Evolutionary conservation across 2,797 vertebrate species (phyloP).

Genomic region (Oreonectes daqikongensis): DNA sequence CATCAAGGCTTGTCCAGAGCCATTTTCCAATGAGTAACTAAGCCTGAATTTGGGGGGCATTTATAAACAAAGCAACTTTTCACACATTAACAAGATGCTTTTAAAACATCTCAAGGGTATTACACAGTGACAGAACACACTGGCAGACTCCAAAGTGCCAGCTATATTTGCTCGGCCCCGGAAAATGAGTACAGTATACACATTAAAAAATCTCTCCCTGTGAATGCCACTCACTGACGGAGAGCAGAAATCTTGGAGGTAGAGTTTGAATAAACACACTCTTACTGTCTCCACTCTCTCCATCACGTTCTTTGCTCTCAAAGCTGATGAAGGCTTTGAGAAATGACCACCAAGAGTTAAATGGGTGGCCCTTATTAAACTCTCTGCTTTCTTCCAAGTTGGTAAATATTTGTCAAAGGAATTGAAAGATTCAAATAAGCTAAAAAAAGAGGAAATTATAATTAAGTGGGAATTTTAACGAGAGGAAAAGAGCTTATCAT

Average conservation of each 20-base stretch:
- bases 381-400: no score
- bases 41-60: constrained; percentile 48
- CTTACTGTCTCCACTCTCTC: constrained; percentile 45
- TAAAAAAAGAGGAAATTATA: neutral
- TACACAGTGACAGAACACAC: constrained; percentile 8
- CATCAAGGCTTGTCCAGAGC: constrained; percentile 54
- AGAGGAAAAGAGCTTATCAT: neutral
- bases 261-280: constrained; percentile 57
- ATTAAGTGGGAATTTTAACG: neutral
- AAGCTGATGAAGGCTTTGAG: constrained; percentile 43
- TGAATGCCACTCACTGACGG: constrained; percentile 52
- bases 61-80: constrained; percentile 60
- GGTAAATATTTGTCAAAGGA: constrained; percentile 41
- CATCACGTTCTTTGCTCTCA: constrained; percentile 45
- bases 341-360: constrained; percentile 44
- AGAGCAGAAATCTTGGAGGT: constrained; percentile 54
- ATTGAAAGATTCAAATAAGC: constrained; percentile 16
- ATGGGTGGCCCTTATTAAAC: constrained; percentile 29
- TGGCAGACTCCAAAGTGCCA: constrained; percentile 33
- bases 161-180: constrained; percentile 17
- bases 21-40: constrained; percentile 56
- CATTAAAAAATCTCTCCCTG: constrained; percentile 55
- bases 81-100: constrained; percentile 56
- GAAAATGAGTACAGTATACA: constrained; percentile 52
- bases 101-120: constrained; percentile 47